A percentile compares a stretch with the other conserved stretches of the same genome.
Conservation (phyloP, 2,888 invertebrate species). For the Syrista parreyssii region DNA sequence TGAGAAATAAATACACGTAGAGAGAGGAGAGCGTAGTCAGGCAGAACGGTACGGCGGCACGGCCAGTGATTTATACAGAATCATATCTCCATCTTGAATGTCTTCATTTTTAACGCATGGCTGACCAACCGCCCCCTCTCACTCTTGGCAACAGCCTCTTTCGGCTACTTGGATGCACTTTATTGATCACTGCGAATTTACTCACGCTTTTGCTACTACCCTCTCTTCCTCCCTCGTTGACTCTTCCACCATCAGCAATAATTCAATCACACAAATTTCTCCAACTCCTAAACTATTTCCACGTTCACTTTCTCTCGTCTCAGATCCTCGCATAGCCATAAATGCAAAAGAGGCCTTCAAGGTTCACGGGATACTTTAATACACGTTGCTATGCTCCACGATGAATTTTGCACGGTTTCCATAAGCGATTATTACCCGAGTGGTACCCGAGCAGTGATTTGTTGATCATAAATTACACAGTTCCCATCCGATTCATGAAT, state of each 20-base stretch:
- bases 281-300: background rate
- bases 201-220: background rate
- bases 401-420: constrained; percentile 20
- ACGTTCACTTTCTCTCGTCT: background rate
- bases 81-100: constrained; percentile 63
- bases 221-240: too few species aligned
- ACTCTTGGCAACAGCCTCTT: constrained; percentile 3
- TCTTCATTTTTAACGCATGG: constrained; percentile 62
- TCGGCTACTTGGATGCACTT: constrained; percentile 18
- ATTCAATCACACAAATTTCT: background rate
- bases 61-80: constrained; percentile 61
- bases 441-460: background rate
- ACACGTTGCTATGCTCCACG: background rate
- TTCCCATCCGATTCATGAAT: background rate
- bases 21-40: constrained; percentile 27
- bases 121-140: constrained; percentile 34
- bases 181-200: constrained; percentile 5
- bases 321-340: background rate
- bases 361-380: background rate
- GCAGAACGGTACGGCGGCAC: constrained; percentile 38
- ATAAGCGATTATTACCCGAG: constrained; percentile 29
- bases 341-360: background rate
- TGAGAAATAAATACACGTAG: background rate
- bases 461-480: background rate
- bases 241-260: background rate